Conservation (phyloP, 2,888 invertebrate genomes). For the Pristionchus maxplancki region DNA sequence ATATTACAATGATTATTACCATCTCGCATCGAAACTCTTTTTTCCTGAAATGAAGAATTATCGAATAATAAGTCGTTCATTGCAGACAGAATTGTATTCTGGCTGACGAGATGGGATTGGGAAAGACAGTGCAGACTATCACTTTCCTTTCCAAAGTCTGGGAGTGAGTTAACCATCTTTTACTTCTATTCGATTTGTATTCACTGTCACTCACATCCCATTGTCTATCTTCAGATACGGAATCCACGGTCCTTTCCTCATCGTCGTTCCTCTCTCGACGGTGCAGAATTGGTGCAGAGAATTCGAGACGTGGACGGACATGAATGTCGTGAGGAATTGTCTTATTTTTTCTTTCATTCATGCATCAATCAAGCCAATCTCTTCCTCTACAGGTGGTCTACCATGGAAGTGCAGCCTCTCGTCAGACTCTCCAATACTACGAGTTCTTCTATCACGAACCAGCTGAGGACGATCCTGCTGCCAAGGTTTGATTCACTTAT, state of each 20-base stretch:
- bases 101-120: slow-evolving; percentile 99
- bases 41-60: background rate
- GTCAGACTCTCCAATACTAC: slow-evolving; percentile 98
- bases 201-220: background rate
- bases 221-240: slow-evolving; percentile 68
- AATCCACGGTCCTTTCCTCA: slow-evolving; percentile 92
- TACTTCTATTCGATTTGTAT: background rate
- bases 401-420: slow-evolving; percentile 78
- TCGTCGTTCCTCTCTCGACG: slow-evolving; percentile 98
- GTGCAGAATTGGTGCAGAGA: slow-evolving; percentile 99
- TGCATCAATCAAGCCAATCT: too few relatives aligned
- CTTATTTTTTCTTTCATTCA: background rate
- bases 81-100: slow-evolving; percentile 93
- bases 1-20: background rate
- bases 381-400: slow-evolving; percentile 66
- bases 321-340: slow-evolving; percentile 85
- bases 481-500: slow-evolving; percentile 80
- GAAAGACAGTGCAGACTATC: too few relatives aligned
- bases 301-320: slow-evolving; percentile 99
- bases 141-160: slow-evolving; percentile 86
- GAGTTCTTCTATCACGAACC: slow-evolving; percentile 89
- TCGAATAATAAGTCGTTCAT: slow-evolving; percentile 38
- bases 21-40: too few relatives aligned
- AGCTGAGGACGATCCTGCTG: slow-evolving; percentile 82
- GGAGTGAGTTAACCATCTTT: slow-evolving; percentile 54